Evolutionary conservation across 2,797 vertebrate species (phyloP).

Genomic region (Steatocranus sp.): DNA sequence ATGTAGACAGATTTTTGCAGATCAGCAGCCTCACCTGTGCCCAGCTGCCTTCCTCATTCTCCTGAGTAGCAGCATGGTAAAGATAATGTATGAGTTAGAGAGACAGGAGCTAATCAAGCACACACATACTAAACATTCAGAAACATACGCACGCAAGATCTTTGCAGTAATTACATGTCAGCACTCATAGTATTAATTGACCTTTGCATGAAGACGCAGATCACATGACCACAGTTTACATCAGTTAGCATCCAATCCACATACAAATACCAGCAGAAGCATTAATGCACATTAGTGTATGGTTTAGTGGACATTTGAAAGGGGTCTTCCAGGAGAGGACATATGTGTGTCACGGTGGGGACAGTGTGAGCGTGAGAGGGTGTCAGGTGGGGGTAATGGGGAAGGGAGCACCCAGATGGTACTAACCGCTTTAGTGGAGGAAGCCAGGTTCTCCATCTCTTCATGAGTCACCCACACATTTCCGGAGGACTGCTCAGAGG

Average conservation of each 20-base stretch:
- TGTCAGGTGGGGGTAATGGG: conserved; percentile 35
- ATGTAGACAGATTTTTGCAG: conserved; percentile 4
- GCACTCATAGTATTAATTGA: background rate
- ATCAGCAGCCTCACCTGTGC: conserved; percentile 86
- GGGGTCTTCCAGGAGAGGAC: conserved; percentile 49
- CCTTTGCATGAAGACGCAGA: background rate
- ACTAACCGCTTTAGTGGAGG: conserved; percentile 93
- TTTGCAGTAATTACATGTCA: background rate
- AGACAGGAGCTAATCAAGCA: background rate
- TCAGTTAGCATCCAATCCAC: background rate
- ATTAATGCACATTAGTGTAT: conserved; percentile 31
- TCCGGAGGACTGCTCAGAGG: conserved; percentile 88
- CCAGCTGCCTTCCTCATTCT: conserved; percentile 97
- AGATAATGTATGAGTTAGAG: conserved; percentile 72
- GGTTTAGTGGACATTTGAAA: conserved; percentile 6
- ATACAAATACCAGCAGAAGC: conserved; percentile 1
- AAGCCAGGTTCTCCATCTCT: conserved; percentile 96
- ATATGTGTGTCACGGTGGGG: conserved; percentile 63
- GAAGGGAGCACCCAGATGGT: conserved; percentile 72
- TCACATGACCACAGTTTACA: conserved; percentile 7
- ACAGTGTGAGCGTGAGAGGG: conserved; percentile 44
- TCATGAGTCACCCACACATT: conserved; percentile 98
- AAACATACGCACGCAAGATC: background rate
- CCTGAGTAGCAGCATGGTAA: conserved; percentile 79
- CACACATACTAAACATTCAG: background rate